These are phyloP conservation scores for Platichthys flesus DNA, from an alignment of 2,113 vertebrate genomes.

Conservation along the genomic window DNA sequence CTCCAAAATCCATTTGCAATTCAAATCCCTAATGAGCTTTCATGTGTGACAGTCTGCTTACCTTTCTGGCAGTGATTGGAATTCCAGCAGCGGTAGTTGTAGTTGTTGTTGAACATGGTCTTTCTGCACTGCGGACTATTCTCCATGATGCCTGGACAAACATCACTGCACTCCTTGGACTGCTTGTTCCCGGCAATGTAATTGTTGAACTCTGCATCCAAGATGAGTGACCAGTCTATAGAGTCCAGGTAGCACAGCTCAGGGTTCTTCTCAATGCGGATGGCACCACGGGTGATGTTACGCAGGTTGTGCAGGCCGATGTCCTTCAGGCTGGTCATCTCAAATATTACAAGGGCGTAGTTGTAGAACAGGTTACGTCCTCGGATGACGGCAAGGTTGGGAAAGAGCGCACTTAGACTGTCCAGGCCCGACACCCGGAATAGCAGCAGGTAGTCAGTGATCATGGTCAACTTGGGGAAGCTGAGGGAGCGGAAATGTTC, in stretches of 20 bases:
- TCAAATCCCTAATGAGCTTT: slow-evolving; percentile 25
- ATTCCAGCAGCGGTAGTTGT: slow-evolving; percentile 97
- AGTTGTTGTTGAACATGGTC: slow-evolving; percentile 94
- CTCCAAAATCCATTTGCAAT: slow-evolving; percentile 20
- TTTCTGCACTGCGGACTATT: slow-evolving; percentile 89
- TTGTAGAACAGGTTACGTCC: slow-evolving; percentile 98
- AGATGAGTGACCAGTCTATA: slow-evolving; percentile 96
- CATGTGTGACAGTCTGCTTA: slow-evolving; percentile 76
- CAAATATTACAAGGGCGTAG: slow-evolving; percentile 97
- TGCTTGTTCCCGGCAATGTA: slow-evolving; percentile 96
- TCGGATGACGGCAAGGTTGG: slow-evolving; percentile 96
- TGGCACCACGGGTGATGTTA: slow-evolving; percentile 96
- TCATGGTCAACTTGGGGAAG: slow-evolving; percentile 96
- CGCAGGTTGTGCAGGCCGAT: slow-evolving; percentile 94
- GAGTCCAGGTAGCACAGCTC: slow-evolving; percentile 98
- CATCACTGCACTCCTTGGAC: slow-evolving; percentile 94
- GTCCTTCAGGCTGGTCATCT: slow-evolving; percentile 98
- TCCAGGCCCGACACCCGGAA: slow-evolving; percentile 97
- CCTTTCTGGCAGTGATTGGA: slow-evolving; percentile 97
- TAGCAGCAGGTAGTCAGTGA: slow-evolving; percentile 96
- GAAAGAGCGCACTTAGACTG: slow-evolving; percentile 95
- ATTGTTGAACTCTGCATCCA: slow-evolving; percentile 97
- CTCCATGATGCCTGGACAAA: slow-evolving; percentile 94
- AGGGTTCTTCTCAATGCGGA: slow-evolving; percentile 98
- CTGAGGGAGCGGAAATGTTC: slow-evolving; percentile 93